phyloP scores from a whole-genome alignment of 1,140 invertebrate species.

The Paraescarpia echinospica region DNA sequence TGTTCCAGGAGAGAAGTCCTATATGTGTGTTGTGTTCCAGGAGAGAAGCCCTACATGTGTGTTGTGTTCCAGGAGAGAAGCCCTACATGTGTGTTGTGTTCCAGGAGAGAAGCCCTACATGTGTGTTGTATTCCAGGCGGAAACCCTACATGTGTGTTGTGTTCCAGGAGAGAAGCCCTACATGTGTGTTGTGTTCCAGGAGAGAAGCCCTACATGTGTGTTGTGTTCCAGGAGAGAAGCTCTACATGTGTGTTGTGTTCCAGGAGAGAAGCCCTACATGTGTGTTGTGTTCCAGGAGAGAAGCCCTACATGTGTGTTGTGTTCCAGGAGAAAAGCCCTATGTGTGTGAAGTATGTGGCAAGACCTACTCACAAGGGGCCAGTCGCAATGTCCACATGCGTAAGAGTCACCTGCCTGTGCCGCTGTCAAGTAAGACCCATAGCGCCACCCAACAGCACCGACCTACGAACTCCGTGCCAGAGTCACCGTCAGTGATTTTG shows the following conservation, averaged over 20 bases:
- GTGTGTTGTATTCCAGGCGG: background rate
- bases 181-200: background rate
- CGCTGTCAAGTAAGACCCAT: background rate
- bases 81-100: background rate
- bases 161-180: background rate
- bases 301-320: background rate
- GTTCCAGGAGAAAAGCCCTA: background rate
- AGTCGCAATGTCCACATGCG: slow-evolving; percentile 44
- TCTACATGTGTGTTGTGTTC: background rate
- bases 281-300: background rate
- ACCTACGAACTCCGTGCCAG: background rate
- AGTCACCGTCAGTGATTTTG: background rate
- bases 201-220: background rate
- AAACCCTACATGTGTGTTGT: background rate
- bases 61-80: background rate
- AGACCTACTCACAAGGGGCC: slow-evolving; percentile 47
- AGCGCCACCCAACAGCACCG: background rate
- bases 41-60: slow-evolving; percentile 3
- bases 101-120: background rate
- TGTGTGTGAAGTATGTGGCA: slow-evolving; percentile 37
- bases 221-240: background rate
- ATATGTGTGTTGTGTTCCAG: background rate
- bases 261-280: background rate
- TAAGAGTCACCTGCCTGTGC: background rate
- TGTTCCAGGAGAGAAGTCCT: background rate